Conservation (phyloP, 2,113 vertebrate genomes). For the Campylomormyrus numenius region DNA sequence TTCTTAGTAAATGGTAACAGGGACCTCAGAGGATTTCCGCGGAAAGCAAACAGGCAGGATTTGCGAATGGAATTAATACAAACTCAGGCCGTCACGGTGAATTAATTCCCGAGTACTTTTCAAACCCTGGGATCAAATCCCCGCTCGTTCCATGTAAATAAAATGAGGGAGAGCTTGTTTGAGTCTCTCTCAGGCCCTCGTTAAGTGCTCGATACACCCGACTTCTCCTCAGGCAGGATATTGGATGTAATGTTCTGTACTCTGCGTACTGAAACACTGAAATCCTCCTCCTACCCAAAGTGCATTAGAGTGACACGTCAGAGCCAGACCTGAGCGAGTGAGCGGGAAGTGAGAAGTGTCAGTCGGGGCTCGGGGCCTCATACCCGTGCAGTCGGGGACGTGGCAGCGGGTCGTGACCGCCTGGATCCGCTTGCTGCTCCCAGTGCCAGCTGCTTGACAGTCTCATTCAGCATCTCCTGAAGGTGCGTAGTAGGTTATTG, state of each 20-base stretch:
- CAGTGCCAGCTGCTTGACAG: not conserved
- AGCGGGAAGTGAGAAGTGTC: conserved; percentile 32
- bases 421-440: not conserved
- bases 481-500: not conserved
- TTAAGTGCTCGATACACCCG: not conserved
- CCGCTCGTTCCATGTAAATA: not conserved
- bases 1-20: conserved; percentile 23
- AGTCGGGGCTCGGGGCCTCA: conserved; percentile 25
- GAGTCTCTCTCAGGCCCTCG: not conserved
- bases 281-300: not conserved
- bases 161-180: not conserved
- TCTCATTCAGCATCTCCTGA: not conserved
- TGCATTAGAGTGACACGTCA: conserved; percentile 18
- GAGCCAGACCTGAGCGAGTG: conserved; percentile 20
- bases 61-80: conserved; percentile 21
- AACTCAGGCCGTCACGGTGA: conserved; percentile 12
- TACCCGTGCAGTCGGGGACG: not conserved
- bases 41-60: conserved; percentile 19
- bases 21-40: conserved; percentile 22
- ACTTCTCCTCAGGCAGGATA: not conserved
- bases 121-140: conserved; percentile 1
- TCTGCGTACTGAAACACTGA: not conserved
- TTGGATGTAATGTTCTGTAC: not conserved
- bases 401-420: not conserved
- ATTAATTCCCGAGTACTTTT: not conserved